phyloP scores from a whole-genome alignment of 1,140 invertebrate genomes.

The Oreohelix idahoensis region DNA sequence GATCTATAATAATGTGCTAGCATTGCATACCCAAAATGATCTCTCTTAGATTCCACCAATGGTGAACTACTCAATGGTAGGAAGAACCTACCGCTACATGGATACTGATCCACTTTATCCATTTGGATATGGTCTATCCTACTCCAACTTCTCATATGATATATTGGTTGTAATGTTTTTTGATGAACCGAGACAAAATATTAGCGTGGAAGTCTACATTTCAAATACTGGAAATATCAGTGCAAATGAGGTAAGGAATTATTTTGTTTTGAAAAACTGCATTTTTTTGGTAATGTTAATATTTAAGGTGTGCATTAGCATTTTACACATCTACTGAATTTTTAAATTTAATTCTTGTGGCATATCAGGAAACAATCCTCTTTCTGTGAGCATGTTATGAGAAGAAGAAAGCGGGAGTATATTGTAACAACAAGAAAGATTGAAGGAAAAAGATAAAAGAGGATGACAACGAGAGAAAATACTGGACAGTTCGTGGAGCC shows the following conservation, averaged over 20 bases:
- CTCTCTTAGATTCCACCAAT: slow-evolving; percentile 55
- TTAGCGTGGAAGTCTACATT: slow-evolving; percentile 33
- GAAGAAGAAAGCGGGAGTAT: no score
- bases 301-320: no score
- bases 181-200: slow-evolving; percentile 34
- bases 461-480: no score
- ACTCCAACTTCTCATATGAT: slow-evolving; percentile 54
- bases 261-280: not conserved
- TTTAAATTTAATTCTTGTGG: no score
- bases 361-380: no score
- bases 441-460: no score
- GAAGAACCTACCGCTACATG: slow-evolving; percentile 62
- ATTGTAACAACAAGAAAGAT: no score
- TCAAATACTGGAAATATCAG: slow-evolving; percentile 48
- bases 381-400: no score
- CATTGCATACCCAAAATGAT: not conserved
- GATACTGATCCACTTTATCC: slow-evolving; percentile 50
- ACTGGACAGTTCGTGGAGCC: no score
- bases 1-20: no score
- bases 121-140: slow-evolving; percentile 65
- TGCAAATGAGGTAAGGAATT: slow-evolving; percentile 54
- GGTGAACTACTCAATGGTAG: slow-evolving; percentile 58
- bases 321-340: no score
- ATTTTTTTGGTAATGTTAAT: no score
- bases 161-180: slow-evolving; percentile 19